phyloP scores from a whole-genome alignment of 2,113 vertebrate genomes.

The Cryptomyrus ogoouensis region DNA sequence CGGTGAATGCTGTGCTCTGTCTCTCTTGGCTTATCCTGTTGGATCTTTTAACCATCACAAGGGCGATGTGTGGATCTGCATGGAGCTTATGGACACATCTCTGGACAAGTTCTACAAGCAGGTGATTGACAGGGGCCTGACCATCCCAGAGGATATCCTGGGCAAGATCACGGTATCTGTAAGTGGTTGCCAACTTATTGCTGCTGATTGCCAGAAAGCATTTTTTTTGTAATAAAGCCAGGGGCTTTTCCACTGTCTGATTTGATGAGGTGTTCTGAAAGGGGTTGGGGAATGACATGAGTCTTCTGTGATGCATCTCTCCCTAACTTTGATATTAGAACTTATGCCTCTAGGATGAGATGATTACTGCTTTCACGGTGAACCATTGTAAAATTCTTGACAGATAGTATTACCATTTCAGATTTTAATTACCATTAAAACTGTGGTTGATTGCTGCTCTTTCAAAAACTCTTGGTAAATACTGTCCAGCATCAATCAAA shows the following conservation, averaged over 20 bases:
- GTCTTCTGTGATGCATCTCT: neutral
- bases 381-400: neutral
- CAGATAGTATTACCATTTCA: neutral
- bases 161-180: slow-evolving; percentile 94
- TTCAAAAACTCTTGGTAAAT: neutral
- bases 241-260: neutral
- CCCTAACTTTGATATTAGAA: neutral
- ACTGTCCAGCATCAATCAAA: neutral
- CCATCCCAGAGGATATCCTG: slow-evolving; percentile 89
- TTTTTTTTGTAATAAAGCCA: neutral
- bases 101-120: slow-evolving; percentile 97
- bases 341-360: neutral
- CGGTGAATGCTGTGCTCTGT: neutral
- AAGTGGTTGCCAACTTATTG: slow-evolving; percentile 46
- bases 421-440: neutral
- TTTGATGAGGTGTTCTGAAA: neutral
- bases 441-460: neutral
- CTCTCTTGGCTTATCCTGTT: neutral
- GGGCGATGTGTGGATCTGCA: slow-evolving; percentile 98
- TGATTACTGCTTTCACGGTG: neutral
- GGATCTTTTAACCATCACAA: slow-evolving; percentile 39
- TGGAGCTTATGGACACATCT: slow-evolving; percentile 98
- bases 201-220: neutral
- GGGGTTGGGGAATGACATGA: neutral
- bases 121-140: slow-evolving; percentile 84